Base-by-base conservation (phyloP, 37 sponge, comb jelly and placozoan genomes). In the Ianthella basta region DNA sequence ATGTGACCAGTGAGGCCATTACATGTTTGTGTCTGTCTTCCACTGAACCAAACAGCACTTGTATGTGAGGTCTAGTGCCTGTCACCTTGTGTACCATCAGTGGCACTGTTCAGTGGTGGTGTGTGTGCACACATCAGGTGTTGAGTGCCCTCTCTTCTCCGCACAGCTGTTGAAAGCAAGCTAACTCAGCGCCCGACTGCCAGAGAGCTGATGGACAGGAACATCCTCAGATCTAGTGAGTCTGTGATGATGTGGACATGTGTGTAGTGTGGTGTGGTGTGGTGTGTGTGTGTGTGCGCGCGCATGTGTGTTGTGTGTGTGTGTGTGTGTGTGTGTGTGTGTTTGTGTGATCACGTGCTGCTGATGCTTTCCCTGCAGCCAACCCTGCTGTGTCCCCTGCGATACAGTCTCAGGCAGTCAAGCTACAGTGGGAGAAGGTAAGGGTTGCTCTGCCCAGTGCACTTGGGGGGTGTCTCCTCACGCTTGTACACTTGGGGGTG, bases 151-250 rank as follows among this genome's bases (percentile, higher is more conserved):
- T 44, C 50, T 8, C 50, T 44, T 44, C 50, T 44, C 8, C n/a
- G n/a, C n/a, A 8, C 50, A 44, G 50, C 50, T 44, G 50, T 44
- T 44, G 50, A 44, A 8, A 44, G 50, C 50, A 44, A 83, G 50
- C 60, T 83, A 21, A 66, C 35, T 19, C 57, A 63, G 27, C 55
- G 84, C 10, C 84, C 84, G 5, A n/a, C 79, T 14, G 77, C 79
- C 1, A 38, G 30, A 8, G 84, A 83, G 56, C 56, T 83, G 13
- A 72, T 83, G 15, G 69, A 27, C 15, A 32, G 72, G 3, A 69
- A 69, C 57, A 83, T 83, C 20, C 72, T 83, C 39, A 83, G 23
- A 83, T 55, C 73, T 72, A 63, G 78, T 75, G 70, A 29, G 29
- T 29, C 29, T 2, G 29, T 10, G 63, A 3, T 44, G 50, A 44